Conservation (phyloP, 2,888 invertebrate species). For the Alentia gelatinosa region DNA sequence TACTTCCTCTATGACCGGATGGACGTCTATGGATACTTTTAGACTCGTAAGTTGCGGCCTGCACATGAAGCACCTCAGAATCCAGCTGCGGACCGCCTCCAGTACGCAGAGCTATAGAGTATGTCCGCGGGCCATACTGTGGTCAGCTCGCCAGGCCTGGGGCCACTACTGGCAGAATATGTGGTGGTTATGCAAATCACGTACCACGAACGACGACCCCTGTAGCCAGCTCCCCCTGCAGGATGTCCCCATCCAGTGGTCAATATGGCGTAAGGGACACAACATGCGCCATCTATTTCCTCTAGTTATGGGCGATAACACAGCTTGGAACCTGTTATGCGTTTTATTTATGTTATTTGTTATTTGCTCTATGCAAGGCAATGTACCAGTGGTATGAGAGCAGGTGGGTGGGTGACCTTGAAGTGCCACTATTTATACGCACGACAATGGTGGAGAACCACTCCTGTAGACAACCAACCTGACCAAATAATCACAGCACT, state of each 20-base stretch:
- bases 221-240: neutral
- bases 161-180: neutral
- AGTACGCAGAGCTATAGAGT: neutral
- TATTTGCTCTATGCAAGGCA: neutral
- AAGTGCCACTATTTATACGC: neutral
- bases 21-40: too few species aligned
- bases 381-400: too few species aligned
- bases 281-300: neutral
- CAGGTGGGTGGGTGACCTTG: neutral
- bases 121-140: neutral
- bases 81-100: too few species aligned
- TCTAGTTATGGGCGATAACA: neutral
- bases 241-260: neutral
- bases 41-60: too few species aligned
- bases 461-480: neutral
- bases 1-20: too few species aligned
- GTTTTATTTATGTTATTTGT: neutral
- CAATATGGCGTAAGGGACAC: neutral
- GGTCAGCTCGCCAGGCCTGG: neutral
- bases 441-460: neutral
- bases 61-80: too few species aligned
- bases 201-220: neutral
- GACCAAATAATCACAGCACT: neutral
- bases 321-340: neutral
- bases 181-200: slow-evolving; percentile 1